Conservation (phyloP, 2,113 vertebrate species). For the Microcebus griseorufus region DNA sequence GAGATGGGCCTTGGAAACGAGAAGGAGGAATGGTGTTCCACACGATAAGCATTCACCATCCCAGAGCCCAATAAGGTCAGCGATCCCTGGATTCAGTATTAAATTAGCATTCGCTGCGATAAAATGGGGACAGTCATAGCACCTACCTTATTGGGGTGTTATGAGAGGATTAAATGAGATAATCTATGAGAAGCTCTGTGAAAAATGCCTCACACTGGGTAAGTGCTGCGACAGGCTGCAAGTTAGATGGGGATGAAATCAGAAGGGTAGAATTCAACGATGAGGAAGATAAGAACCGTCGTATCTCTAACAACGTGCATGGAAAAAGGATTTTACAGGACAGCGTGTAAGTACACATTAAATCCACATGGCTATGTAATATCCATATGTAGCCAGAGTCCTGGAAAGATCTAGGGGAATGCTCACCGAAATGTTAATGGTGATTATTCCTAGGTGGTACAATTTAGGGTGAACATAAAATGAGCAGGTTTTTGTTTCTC, state of each 20-base stretch:
- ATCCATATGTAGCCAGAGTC: neutral
- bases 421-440: neutral
- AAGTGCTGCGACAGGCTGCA: no score
- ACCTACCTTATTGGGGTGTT: accelerated
- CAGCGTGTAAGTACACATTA: neutral
- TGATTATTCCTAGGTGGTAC: neutral
- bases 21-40: neutral
- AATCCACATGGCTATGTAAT: neutral
- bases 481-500: neutral
- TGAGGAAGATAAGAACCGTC: neutral
- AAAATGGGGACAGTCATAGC: neutral
- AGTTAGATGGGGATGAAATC: neutral
- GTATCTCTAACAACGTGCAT: accelerated
- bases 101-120: neutral
- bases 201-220: accelerated
- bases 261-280: neutral
- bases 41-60: neutral
- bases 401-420: neutral
- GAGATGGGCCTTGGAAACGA: neutral
- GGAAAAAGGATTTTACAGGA: neutral
- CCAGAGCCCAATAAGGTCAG: neutral
- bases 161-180: neutral
- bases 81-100: neutral
- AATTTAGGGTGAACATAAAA: neutral
- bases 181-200: neutral